Base-by-base conservation (phyloP, 1,140 invertebrate genomes). In the Ceratina japonica region DNA sequence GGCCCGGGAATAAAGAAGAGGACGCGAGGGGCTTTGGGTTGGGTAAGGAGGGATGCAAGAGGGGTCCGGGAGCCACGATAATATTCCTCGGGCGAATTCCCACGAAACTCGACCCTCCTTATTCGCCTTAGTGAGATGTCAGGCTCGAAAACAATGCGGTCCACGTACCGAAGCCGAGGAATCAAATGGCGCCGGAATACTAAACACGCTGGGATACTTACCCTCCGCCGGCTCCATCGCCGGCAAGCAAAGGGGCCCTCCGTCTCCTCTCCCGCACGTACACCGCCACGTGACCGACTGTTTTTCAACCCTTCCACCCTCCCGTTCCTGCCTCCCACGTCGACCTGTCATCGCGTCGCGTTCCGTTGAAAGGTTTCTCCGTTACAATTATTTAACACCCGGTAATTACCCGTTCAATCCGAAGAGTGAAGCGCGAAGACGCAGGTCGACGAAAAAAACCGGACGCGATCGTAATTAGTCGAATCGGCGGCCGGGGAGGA, bases 131-230 rank as follows among this genome's bases (percentile, higher is more conserved):
- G 84, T 85, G 83, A 85, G 83, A 86, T 54, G 84, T 86, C 84
- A 79, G 85, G 73, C 85, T 86, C 69, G 84, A 85, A 86, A 86
- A 86, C 84, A 86, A 86, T 86, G 84, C 84, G 79, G 75, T 24
- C 84, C 84, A 86, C 84, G 84, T 86, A 85, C 79, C 68, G 68
- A 84, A 85, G 75, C 80, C 83, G 83, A 86, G 84, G 84, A 86
- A 86, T 86, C 84, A 86, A 86, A 86, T 86, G 84, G 83, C 83
- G 59, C 27, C 59, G 68, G 84, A 86, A 86, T 86, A 86, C 84
- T 86, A 86, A 86, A 85, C 84, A 79, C 58, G 61, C 62, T 65
- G 65, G 83, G 81, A 84, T 84, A 84, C 83, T 84, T 76, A 80
- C 59, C 76, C 70, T 65, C 49, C 16, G 7, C 24, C n/a, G 22